Evolutionary conservation across 2,888 invertebrate genomes (phyloP), one percentile per base, ranked within the genome.

Genomic region (Bhutanitis thaidina): DNA sequence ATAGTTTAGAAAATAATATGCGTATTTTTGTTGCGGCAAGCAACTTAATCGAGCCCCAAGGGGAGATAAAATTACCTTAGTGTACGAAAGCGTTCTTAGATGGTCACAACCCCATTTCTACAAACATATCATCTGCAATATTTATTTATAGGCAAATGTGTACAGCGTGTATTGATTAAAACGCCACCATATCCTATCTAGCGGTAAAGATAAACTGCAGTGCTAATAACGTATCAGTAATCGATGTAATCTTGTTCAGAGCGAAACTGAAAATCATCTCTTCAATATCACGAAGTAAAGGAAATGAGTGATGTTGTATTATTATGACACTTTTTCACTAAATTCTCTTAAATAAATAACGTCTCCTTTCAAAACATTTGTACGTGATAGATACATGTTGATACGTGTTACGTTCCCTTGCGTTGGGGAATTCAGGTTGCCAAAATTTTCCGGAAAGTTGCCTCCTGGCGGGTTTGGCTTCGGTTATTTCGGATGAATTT

Each of bases 141-240:
- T 27, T 14, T 41, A 49, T 49, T 49, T 49, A 38, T 49, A 38
- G 37, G 7, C 25, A 25, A 14, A 16, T 46, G 30, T 32, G 30
- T 16, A 32, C 47, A 39, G 44, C 38, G 43, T 13, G 35, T 61
- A 61, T 64, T 61, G 60, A 64, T 64, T 60, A 51, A 48, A 60
- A 57, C 54, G 49, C 37, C 51, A 49, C 39, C 51, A 52, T 58
- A 57, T 46, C 49, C 37, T 54, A 56, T 55, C 55, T 55, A 15
- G 29, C 43, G 52, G 35, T 32, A 59, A 55, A 64, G 59, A 59
- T 46, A 57, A 58, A 51, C 16, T 52, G 55, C 54, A 52, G 46
- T 53, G 38, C 40, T 46, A 25, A 52, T 50, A 44, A 54, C 53
- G 35, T 55, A 52, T 46, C 46, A 37, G 12, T 59, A 55, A 54